phyloP scores from a whole-genome alignment of 2,113 vertebrate genomes.

The Daubentonia madagascariensis region DNA sequence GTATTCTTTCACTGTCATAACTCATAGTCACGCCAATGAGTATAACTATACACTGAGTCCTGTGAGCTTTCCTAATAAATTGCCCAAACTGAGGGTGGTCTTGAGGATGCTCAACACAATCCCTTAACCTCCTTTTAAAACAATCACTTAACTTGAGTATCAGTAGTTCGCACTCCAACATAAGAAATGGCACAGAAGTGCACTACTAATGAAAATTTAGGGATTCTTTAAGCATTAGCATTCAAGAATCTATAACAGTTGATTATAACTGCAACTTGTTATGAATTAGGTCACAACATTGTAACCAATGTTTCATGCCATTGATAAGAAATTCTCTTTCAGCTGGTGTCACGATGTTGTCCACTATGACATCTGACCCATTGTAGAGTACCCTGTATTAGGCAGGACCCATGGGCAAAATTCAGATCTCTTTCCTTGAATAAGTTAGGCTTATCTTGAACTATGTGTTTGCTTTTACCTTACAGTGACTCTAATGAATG shows the following conservation, averaged over 20 bases:
- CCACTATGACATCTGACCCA: neutral
- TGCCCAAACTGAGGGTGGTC: neutral
- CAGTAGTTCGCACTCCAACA: neutral
- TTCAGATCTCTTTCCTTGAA: neutral
- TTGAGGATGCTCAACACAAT: neutral
- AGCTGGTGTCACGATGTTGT: neutral
- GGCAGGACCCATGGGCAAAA: neutral
- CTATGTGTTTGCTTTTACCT: neutral
- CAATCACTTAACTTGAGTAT: neutral
- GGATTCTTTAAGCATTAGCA: neutral
- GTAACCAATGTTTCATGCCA: neutral
- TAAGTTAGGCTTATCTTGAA: neutral
- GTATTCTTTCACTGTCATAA: neutral
- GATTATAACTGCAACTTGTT: neutral
- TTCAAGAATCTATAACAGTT: neutral
- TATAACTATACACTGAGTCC: neutral
- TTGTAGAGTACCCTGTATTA: neutral
- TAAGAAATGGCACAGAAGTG: neutral
- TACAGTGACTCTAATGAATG: neutral
- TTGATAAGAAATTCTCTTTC: neutral
- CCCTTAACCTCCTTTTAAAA: neutral
- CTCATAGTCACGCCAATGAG: neutral
- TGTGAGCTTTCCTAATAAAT: neutral
- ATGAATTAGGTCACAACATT: neutral
- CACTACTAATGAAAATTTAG: neutral